phyloP scores from a whole-genome alignment of 2,797 vertebrate genomes.

The Microhierax caerulescens region DNA sequence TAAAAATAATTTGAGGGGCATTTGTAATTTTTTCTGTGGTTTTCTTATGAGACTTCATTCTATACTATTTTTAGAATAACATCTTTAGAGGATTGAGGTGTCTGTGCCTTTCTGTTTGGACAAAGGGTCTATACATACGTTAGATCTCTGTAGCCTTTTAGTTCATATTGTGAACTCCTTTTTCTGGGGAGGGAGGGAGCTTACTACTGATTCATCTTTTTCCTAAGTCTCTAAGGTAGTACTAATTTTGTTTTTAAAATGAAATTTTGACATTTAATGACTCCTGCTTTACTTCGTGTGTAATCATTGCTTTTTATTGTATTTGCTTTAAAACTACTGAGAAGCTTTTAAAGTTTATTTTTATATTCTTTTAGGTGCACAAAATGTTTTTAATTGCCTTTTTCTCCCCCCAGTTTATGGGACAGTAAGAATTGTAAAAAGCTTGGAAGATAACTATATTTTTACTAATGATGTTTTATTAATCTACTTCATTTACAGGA shows the following conservation, averaged over 20 bases:
- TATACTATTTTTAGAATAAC: neutral
- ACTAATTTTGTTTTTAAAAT: neutral
- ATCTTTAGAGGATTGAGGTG: neutral
- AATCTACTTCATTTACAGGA: conserved; percentile 59
- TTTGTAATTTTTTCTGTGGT: neutral
- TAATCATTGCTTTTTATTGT: neutral
- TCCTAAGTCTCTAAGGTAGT: neutral
- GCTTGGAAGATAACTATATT: neutral
- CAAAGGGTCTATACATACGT: neutral
- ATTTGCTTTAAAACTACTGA: neutral
- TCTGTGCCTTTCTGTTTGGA: neutral
- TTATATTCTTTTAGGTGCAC: neutral
- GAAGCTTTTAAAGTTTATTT: neutral
- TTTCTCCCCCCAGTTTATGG: neutral
- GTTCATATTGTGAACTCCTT: neutral
- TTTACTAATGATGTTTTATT: conserved; percentile 37
- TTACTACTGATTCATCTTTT: neutral
- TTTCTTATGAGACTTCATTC: neutral
- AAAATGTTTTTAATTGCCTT: neutral
- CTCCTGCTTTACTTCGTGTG: neutral
- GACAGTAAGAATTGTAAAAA: neutral
- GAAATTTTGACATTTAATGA: neutral
- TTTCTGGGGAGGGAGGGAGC: neutral
- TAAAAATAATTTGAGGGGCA: neutral
- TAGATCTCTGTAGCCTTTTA: neutral